Base-by-base conservation (phyloP, 1,140 invertebrate species). In the Bilobella aurantiaca region DNA sequence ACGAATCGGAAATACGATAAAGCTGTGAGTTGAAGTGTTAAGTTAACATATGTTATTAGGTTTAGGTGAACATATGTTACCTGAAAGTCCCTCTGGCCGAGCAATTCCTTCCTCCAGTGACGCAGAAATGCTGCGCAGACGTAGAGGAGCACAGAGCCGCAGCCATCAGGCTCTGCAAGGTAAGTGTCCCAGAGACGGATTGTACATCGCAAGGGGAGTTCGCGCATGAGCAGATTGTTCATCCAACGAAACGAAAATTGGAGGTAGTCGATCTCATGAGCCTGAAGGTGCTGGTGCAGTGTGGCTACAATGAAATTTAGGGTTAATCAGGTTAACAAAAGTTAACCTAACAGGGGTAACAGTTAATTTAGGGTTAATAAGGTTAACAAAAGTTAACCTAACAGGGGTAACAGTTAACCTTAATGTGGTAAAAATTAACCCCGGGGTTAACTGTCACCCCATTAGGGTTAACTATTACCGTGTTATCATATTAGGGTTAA, bases 211-310 rank as follows among this genome's bases (percentile, higher is more conserved):
- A 99, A 81, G 3, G 97, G 97, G 53, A 99, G 86, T 81, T 99
- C 97, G 68, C 97, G 81, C 74, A 98, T 99, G 66, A 99, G 80
- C 59, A 99, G 81, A 82, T 99, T 99, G 79, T 99, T 99, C 91
- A 99, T 97, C 97, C 97, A 99, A n/a, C 97, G 87, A 80, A 99
- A 99, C 3, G 96, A 95, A 80, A 99, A 99, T 81, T 99, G 96
- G 28, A 99, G 82, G 81, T 98, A 99, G 81, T 98, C 95, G 30
- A 99, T 92, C 64, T 90, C 89, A 76, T 99, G 92, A 27, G 84
- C 82, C 78, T 92, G 88, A 62, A 99, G 81, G 79, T 99, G 96
- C 74, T 88, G 84, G 80, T 98, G 93, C 18, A 98, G 81, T 8
- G 85, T 87, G 37, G 84, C 88, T 27, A 75, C 74, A 64, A 73